These are phyloP conservation scores for Teleogryllus occipitalis DNA, from an alignment of 1,140 invertebrate species.

Conservation along the genomic window DNA sequence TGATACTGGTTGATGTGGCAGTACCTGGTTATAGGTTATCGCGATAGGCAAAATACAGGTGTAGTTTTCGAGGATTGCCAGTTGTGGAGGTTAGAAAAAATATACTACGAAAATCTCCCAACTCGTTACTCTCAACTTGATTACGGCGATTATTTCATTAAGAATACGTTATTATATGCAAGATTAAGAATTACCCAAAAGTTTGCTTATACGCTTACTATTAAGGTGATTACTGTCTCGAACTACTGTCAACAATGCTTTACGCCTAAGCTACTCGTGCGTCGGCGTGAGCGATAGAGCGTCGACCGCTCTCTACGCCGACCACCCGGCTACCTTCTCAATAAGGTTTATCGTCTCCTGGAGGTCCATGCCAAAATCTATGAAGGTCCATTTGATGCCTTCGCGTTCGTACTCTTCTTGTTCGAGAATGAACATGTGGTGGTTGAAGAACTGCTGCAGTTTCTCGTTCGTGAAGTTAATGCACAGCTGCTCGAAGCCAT, in stretches of 20 bases:
- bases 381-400: conserved; percentile 83
- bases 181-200: not conserved
- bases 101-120: not conserved
- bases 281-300: not conserved
- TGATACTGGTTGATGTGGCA: not conserved
- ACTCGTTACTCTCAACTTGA: not conserved
- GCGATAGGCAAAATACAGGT: too few relatives aligned
- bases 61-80: too few relatives aligned
- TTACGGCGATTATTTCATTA: too few relatives aligned
- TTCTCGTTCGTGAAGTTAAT: conserved; percentile 97
- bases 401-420: conserved; percentile 93
- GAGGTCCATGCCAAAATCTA: conserved; percentile 92
- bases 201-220: not conserved
- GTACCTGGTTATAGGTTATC: not conserved
- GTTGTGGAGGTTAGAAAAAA: not conserved
- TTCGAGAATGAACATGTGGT: conserved; percentile 94
- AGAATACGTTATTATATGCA: too few relatives aligned
- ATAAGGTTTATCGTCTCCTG: conserved; percentile 87
- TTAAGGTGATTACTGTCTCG: not conserved
- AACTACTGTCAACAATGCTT: not conserved
- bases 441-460: conserved; percentile 94
- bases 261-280: not conserved
- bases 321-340: conserved; percentile 65
- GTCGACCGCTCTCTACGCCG: not conserved
- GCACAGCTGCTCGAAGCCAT: conserved; percentile 93